Percentiles rank a stretch among this genome's conserved stretches.
Evolutionary conservation across 2,888 invertebrate genomes (phyloP).

Genomic region (Odontothrips loti): DNA sequence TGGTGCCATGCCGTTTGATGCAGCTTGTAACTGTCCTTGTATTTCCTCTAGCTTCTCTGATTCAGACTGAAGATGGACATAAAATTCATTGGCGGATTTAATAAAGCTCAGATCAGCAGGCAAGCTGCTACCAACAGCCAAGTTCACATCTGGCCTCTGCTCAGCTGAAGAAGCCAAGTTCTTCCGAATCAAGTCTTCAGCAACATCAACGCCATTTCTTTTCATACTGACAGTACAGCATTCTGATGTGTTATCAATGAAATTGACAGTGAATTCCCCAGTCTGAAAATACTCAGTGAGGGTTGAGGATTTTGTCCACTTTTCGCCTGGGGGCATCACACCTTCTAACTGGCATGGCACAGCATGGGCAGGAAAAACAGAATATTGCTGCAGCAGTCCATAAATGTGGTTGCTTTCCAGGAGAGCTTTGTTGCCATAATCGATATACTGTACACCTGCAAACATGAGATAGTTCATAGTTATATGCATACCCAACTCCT

Average conservation of each 20-base stretch:
- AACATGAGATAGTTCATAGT: background rate
- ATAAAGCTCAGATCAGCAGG: background rate
- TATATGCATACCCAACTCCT: background rate
- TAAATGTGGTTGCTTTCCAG: background rate
- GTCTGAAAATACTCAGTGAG: too few species aligned
- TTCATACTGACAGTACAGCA: background rate
- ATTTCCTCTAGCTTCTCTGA: background rate
- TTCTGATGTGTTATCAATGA: background rate
- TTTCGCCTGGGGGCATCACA: background rate
- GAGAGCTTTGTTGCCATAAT: background rate
- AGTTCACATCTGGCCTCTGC: background rate
- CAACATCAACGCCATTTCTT: background rate
- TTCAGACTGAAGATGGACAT: background rate
- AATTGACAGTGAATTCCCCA: background rate
- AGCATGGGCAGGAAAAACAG: background rate
- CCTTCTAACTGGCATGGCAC: background rate
- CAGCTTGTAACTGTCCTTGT: background rate
- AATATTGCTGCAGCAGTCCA: background rate
- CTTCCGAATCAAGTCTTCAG: background rate
- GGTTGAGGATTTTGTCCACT: background rate
- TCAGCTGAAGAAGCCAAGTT: background rate
- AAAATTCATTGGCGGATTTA: background rate
- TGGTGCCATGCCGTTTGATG: background rate
- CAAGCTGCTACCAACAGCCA: background rate
- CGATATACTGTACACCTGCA: background rate